Evolutionary conservation across 2,113 vertebrate species (phyloP).

Genomic region (Lophura nycthemera): DNA sequence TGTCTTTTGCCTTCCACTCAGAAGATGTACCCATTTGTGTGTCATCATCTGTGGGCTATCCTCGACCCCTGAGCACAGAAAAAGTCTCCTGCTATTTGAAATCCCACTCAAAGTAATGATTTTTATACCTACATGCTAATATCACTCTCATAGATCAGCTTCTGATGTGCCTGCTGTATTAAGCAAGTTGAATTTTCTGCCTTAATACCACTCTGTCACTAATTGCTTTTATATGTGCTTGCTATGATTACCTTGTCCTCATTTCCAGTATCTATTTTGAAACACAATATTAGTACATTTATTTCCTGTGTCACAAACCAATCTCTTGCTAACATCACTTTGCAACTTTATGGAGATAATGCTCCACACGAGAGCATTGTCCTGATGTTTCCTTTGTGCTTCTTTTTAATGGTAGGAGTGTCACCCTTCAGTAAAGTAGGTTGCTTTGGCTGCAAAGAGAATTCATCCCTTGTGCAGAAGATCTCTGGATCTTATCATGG

Average conservation of each 20-base stretch:
- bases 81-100: constrained; percentile 10
- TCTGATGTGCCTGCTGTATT: not conserved
- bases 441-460: not conserved
- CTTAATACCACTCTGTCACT: not conserved
- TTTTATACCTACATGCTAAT: not conserved
- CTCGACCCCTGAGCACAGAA: not conserved
- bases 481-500: not conserved
- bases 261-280: constrained; percentile 27
- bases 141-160: not conserved
- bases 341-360: constrained; percentile 14
- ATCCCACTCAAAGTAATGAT: not conserved
- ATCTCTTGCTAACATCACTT: constrained; percentile 30
- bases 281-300: constrained; percentile 51
- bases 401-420: not conserved
- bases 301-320: constrained; percentile 50
- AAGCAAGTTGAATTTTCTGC: constrained; percentile 2
- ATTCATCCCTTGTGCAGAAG: not conserved
- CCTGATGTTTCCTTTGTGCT: not conserved
- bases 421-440: not conserved
- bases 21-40: not conserved
- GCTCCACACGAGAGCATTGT: constrained; percentile 30
- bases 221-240: constrained; percentile 36
- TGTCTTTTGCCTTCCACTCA: not conserved
- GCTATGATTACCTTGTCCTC: constrained; percentile 14
- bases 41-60: not conserved